Base-by-base conservation (phyloP, 2,888 invertebrate genomes). In the Xylophagus ater region DNA sequence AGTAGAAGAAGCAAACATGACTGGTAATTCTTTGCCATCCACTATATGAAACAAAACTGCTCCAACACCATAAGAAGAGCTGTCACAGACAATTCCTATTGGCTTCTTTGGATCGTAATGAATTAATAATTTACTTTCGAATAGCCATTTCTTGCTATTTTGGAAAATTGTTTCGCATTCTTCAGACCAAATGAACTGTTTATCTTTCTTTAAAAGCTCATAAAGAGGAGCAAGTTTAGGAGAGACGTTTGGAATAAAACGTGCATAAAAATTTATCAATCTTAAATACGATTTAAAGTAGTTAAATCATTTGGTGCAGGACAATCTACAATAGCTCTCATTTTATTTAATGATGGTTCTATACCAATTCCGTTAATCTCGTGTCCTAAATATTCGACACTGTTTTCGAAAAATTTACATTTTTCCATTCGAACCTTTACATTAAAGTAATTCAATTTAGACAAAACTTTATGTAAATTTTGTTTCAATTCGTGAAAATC, bases 1-100 rank as follows among this genome's bases (percentile, higher is more conserved):
- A 1, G 40, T 34, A n/a, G 34, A 20, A 9, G 43, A 43, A 7
- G 26, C 34, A 21, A 43, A 37, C 2, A n/a, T 6, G n/a, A 43
- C 28, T n/a, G 40, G 40, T 23, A 14, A 25, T 18, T 41, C 40
- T 13, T 34, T 19, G 10, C 40, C 40, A 32, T 43, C 17, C 1
- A 24, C 19, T 21, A 41, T 4, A 7, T 41, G 38, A 9, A 21
- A 34, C 6, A 41, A 15, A 19, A 41, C 34, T 1, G 33, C 41
- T 3, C 41, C 41, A 9, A 38, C 18, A 4, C 41, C 40, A 26
- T 40, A 40, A n/a, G 34, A 18, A 15, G 20, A 25, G 25, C 39
- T 39, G 17, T 44, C 41, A 30, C 20, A 28, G 9, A 34, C 35
- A 13, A 41, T 33, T n/a, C 23, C 24, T 15, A 38, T 9, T 8